Conservation (phyloP, 2,888 invertebrate species). For the Lithophane socia region DNA sequence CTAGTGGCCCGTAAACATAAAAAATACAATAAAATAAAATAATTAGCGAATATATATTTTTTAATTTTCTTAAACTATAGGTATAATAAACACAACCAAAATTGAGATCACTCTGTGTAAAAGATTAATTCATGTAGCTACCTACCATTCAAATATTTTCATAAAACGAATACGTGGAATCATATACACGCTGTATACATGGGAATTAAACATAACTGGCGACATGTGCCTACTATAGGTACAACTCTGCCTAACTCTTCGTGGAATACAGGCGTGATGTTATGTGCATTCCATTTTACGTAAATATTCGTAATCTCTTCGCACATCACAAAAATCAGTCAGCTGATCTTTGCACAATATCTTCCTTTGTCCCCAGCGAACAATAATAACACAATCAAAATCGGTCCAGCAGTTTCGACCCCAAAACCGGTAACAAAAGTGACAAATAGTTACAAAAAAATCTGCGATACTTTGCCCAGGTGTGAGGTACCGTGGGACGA, state of each 20-base stretch:
- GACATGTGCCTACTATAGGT: background rate
- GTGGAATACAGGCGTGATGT: background rate
- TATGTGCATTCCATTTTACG: background rate
- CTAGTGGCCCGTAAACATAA: too few relatives aligned
- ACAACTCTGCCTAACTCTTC: background rate
- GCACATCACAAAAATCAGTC: conserved; percentile 4
- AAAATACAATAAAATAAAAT: too few relatives aligned
- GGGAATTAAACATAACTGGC: background rate
- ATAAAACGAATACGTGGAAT: too few relatives aligned
- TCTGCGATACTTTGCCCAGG: conserved; percentile 52
- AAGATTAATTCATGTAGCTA: too few relatives aligned
- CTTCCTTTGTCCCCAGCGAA: conserved; percentile 4
- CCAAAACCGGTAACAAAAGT: conserved; percentile 11
- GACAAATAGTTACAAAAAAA: conserved; percentile 47
- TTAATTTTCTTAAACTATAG: too few relatives aligned
- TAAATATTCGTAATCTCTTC: background rate
- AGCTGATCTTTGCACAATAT: conserved; percentile 37
- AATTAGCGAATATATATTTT: too few relatives aligned
- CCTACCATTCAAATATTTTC: too few relatives aligned
- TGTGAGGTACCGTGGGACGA: conserved; percentile 56
- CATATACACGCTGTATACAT: background rate
- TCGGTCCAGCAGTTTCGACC: conserved; percentile 13
- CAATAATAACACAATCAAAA: conserved; percentile 33
- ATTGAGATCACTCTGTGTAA: too few relatives aligned
- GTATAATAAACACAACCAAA: too few relatives aligned